Conservation (phyloP, 1,140 invertebrate genomes). For the Euwallacea similis region DNA sequence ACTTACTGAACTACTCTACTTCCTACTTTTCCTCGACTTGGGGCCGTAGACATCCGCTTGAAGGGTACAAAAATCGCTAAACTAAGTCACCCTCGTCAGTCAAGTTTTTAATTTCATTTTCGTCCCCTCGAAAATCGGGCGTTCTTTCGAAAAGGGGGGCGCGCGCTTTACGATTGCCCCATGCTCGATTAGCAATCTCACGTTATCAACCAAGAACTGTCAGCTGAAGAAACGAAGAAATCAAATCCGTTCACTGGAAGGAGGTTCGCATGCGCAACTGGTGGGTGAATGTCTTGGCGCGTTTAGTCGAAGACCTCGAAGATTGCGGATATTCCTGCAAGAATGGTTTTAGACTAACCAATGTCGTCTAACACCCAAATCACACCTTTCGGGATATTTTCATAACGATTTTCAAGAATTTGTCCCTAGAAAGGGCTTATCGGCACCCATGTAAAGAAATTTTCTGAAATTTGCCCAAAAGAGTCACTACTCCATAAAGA, state of each 20-base stretch:
- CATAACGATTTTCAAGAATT: background rate
- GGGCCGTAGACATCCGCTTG: constrained; percentile 4
- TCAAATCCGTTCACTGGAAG: constrained; percentile 40
- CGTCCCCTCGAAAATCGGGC: background rate
- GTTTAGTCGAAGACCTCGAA: constrained; percentile 43
- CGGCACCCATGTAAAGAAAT: background rate
- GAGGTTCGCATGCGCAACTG: constrained; percentile 43
- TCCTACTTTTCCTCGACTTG: constrained; percentile 13
- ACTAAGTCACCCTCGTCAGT: constrained; percentile 18
- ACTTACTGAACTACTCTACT: constrained; percentile 15
- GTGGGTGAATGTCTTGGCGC: constrained; percentile 48
- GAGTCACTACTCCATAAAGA: too few species aligned
- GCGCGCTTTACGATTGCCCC: constrained; percentile 21
- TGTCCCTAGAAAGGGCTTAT: background rate
- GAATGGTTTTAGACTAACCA: constrained; percentile 12
- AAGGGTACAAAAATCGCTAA: background rate
- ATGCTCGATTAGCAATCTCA: constrained; percentile 29
- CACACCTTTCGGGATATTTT: background rate
- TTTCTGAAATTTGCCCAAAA: background rate
- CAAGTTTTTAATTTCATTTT: constrained; percentile 22
- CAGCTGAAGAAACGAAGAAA: constrained; percentile 43
- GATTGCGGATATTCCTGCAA: constrained; percentile 38
- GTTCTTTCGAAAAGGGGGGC: background rate
- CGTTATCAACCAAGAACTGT: constrained; percentile 42
- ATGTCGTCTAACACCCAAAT: background rate